Evolutionary conservation across 1,140 invertebrate species (phyloP).

Genomic region (Zaprionus kolodkinae): DNA sequence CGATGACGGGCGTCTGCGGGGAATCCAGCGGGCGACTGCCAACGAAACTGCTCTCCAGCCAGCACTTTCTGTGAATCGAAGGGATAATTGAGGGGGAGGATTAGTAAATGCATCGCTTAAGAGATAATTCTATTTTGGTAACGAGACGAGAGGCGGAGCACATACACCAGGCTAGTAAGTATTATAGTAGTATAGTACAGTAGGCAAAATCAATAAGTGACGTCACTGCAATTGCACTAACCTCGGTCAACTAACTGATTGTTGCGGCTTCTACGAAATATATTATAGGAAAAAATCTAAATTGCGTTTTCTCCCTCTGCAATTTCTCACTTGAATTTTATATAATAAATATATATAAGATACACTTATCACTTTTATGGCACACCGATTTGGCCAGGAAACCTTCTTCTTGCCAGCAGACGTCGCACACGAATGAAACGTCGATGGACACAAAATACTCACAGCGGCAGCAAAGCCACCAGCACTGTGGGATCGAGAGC

Average conservation of each 20-base stretch:
- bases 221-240: conserved; percentile 41
- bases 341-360: conserved; percentile 3
- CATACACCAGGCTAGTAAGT: conserved; percentile 17
- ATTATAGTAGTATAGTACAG: conserved; percentile 35
- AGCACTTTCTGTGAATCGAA: conserved; percentile 86
- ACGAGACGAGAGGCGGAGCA: conserved; percentile 18
- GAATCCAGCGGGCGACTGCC: conserved; percentile 92
- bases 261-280: conserved; percentile 8
- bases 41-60: conserved; percentile 96
- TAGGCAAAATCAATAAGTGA: conserved; percentile 57
- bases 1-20: conserved; percentile 91
- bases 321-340: not conserved
- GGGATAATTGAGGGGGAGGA: not conserved
- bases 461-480: conserved; percentile 21
- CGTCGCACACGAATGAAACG: conserved; percentile 56
- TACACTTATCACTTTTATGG: conserved; percentile 19
- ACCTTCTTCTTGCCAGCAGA: conserved; percentile 42
- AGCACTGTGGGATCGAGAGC: conserved; percentile 52
- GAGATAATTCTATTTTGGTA: not conserved
- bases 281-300: not conserved
- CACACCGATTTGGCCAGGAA: conserved; percentile 8
- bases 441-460: conserved; percentile 33
- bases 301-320: not conserved
- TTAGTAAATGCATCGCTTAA: conserved; percentile 1
- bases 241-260: conserved; percentile 38